These are phyloP conservation scores for Tuberolachnus salignus DNA, from an alignment of 2,888 invertebrate species.

Conservation along the genomic window DNA sequence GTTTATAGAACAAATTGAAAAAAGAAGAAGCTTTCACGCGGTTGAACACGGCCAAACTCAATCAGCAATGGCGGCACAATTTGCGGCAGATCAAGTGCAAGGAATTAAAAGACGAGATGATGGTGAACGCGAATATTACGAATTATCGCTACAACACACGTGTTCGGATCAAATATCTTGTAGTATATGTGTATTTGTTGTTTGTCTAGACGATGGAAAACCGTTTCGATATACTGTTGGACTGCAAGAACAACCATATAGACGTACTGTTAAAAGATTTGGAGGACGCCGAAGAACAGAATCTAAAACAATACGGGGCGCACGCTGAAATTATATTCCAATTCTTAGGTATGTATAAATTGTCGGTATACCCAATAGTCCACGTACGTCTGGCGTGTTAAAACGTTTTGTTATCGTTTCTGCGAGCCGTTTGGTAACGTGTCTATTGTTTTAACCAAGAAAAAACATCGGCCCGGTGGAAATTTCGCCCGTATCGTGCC, in stretches of 20 bases:
- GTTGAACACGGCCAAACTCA: conserved; percentile 81
- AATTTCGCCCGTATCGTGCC: too few species aligned
- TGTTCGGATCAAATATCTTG: not conserved
- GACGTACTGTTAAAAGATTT: conserved; percentile 70
- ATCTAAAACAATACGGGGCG: conserved; percentile 73
- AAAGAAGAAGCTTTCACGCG: conserved; percentile 80
- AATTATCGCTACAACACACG: not conserved
- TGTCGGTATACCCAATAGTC: too few species aligned
- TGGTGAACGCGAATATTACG: conserved; percentile 63
- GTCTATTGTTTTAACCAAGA: too few species aligned
- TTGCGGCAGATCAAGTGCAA: conserved; percentile 77
- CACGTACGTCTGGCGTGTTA: too few species aligned
- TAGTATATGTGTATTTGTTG: not conserved
- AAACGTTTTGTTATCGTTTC: too few species aligned
- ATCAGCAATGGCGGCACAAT: conserved; percentile 82
- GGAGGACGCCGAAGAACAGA: conserved; percentile 76
- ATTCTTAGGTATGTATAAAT: conserved; percentile 68
- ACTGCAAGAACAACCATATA: conserved; percentile 73
- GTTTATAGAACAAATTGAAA: conserved; percentile 76
- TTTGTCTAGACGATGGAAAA: conserved; percentile 66
- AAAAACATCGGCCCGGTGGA: too few species aligned
- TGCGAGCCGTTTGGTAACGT: too few species aligned
- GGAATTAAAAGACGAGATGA: conserved; percentile 74
- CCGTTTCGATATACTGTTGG: conserved; percentile 70
- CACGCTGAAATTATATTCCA: conserved; percentile 75